These are phyloP conservation scores for Sesamia inferens DNA, from an alignment of 2,888 invertebrate species.

Conservation along the genomic window DNA sequence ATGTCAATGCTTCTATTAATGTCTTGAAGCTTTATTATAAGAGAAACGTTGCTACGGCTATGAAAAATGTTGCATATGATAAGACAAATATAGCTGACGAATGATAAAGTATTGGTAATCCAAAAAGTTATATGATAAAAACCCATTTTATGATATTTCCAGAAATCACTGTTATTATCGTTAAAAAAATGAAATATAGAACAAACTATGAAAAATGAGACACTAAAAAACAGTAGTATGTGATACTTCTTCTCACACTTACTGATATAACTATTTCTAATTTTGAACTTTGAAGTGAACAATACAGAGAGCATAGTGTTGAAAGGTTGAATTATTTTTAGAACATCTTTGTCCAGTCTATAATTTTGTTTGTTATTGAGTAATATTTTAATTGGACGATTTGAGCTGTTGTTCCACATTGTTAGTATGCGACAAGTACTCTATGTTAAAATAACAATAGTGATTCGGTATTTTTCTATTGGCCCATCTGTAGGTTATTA, in stretches of 20 bases:
- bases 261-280: constrained; percentile 9
- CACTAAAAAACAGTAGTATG: neutral
- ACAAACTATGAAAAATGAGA: neutral
- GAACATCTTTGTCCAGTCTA: neutral
- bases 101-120: rapidly evolving
- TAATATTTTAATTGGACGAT: neutral
- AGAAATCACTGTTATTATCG: no score
- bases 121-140: rapidly evolving
- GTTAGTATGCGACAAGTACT: neutral
- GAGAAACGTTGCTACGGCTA: constrained; percentile 1
- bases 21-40: constrained; percentile 12
- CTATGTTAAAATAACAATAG: no score
- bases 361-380: neutral
- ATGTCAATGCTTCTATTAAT: neutral
- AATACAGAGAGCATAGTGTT: constrained; percentile 5
- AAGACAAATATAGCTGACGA: neutral
- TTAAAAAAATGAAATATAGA: rapidly evolving
- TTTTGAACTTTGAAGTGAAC: constrained; percentile 27
- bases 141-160: rapidly evolving
- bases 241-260: constrained; percentile 12
- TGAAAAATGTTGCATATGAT: neutral
- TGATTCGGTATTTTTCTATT: neutral
- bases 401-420: neutral
- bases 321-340: constrained; percentile 11
- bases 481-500: no score